These are phyloP conservation scores for Neomorphus geoffroyi DNA, from an alignment of 2,797 vertebrate species.

Conservation along the genomic window DNA sequence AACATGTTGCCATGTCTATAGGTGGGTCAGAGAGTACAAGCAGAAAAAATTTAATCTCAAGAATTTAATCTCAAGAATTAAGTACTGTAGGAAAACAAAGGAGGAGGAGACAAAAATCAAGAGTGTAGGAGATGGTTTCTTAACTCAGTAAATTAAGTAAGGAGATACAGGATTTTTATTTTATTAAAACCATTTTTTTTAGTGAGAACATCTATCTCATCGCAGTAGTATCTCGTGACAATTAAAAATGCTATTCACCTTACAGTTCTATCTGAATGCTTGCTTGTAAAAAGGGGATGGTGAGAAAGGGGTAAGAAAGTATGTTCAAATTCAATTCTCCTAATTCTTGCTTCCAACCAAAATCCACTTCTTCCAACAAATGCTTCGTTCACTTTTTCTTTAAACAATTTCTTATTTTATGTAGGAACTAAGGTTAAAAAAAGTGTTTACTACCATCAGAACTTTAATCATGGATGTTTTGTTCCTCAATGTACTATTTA, in stretches of 20 bases:
- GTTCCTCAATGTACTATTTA: not conserved
- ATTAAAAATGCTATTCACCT: not conserved
- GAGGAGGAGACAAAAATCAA: not conserved
- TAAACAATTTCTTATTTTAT: not conserved
- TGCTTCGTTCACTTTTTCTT: not conserved
- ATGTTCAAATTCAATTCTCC: not conserved
- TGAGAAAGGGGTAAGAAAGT: not conserved
- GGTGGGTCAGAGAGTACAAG: not conserved
- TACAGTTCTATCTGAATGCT: not conserved
- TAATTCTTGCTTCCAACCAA: not conserved
- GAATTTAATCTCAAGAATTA: not conserved
- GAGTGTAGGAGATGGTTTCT: not conserved
- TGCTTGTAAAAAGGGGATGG: not conserved
- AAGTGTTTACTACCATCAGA: not conserved
- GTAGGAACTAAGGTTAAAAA: not conserved
- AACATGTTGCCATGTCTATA: not conserved
- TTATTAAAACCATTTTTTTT: not conserved
- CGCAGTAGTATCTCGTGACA: not conserved
- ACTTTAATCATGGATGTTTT: not conserved
- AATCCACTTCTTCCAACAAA: not conserved
- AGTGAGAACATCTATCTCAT: not conserved
- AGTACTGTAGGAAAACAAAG: not conserved
- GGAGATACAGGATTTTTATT: not conserved
- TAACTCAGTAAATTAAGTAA: not conserved
- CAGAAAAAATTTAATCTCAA: not conserved